Evolutionary conservation across 2,113 vertebrate species (phyloP), one percentile per base, ranked within the genome.

Genomic region (Cromileptes altivelis): DNA sequence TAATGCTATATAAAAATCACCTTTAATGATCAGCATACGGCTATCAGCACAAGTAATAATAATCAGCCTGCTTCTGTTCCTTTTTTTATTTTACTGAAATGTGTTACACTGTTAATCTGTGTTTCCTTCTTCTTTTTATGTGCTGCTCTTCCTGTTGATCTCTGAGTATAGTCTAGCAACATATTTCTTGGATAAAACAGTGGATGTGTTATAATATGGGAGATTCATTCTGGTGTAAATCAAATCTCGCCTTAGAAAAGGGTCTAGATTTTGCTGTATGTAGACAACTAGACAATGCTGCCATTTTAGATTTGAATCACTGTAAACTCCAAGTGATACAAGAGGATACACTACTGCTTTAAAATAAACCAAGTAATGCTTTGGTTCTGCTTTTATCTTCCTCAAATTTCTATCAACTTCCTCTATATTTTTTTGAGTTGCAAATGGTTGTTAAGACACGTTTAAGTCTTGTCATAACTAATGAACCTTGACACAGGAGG

Each of bases 311-410:
- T 71, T 62, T 45, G 0, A 52, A 30, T 45, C 23, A 52, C 56
- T 63, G 4, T 64, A 25, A 60, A 70, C 52, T 12, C 15, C 7
- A 23, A 1, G 49, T 55, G 10, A 61, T 23, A 55, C 3, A 12
- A 53, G 42, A 27, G 4, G 52, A 58, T 33, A 15, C 18, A 47
- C 27, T 63, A 21, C 33, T 18, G 6, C 21, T 33, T 30, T 13
- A 42, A 55, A 5, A 15, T 53, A 30, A 45, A 40, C 4, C 52
- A 40, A 52, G 27, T 11, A 17, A 30, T 3, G 2, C 8, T 52
- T 56, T 55, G 47, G 25, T 67, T 81, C 53, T 74, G 63, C 73
- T 75, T 88, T 78, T 52, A 53, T 78, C 40, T 71, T 81, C 52
- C 37, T 49, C 18, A 50, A 49, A 57, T 75, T 17, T 67, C 0